Evolutionary conservation across 2,888 invertebrate species (phyloP).

Genomic region (Andrena minutula): DNA sequence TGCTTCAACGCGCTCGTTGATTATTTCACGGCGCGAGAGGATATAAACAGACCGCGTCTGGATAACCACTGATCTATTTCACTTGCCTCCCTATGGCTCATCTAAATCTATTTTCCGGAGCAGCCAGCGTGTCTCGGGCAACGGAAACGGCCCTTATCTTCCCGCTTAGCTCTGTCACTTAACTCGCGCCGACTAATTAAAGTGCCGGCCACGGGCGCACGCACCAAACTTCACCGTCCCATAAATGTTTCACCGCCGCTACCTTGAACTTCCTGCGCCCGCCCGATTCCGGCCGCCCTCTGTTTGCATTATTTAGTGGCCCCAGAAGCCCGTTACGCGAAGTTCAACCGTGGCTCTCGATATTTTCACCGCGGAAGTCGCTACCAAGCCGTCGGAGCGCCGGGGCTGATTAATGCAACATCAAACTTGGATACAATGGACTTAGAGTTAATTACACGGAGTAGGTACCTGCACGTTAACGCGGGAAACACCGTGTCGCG

Average conservation of each 20-base stretch:
- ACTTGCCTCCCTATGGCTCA: no score
- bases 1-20: neutral
- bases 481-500: constrained; percentile 36
- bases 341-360: constrained; percentile 14
- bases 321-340: neutral
- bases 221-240: neutral
- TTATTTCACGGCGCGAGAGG: constrained; percentile 22
- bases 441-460: constrained; percentile 50
- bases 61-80: no score
- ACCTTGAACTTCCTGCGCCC: constrained; percentile 22
- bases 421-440: constrained; percentile 59
- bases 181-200: neutral
- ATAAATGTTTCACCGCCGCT: constrained; percentile 12
- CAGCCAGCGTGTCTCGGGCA: no score
- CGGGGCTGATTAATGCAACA: constrained; percentile 59
- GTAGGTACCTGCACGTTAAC: constrained; percentile 1
- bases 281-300: neutral
- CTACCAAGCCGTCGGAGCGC: neutral
- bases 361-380: constrained; percentile 15
- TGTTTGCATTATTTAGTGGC: constrained; percentile 49
- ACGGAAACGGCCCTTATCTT: no score
- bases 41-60: no score
- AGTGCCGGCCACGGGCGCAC: neutral
- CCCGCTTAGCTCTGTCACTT: neutral
- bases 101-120: no score